phyloP scores from a whole-genome alignment of 2,888 invertebrate species.

The Augiades crinisus region DNA sequence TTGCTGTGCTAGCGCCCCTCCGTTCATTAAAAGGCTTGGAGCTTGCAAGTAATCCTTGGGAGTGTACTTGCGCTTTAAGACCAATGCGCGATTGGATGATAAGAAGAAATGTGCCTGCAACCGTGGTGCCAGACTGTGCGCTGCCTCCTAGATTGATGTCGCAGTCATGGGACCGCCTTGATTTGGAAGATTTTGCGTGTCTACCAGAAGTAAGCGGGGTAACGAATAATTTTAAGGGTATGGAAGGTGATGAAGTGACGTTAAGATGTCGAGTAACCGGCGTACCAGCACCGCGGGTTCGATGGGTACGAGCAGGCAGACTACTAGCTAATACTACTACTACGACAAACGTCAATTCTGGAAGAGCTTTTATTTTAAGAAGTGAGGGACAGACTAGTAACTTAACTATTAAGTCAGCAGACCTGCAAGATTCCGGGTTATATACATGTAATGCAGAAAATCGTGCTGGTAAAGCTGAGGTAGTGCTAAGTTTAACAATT shows the following conservation, averaged over 20 bases:
- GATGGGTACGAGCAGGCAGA: conserved; percentile 87
- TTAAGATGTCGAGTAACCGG: conserved; percentile 87
- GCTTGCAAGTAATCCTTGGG: conserved; percentile 90
- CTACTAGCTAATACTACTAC: conserved; percentile 84
- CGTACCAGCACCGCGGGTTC: conserved; percentile 86
- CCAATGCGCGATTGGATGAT: conserved; percentile 91
- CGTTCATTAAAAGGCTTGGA: conserved; percentile 88
- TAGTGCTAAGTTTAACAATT: conserved; percentile 87
- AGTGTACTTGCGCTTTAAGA: conserved; percentile 88
- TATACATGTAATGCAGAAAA: conserved; percentile 91
- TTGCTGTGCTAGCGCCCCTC: conserved; percentile 85
- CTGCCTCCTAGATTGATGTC: conserved; percentile 83
- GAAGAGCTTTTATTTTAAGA: conserved; percentile 84
- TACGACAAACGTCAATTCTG: conserved; percentile 64
- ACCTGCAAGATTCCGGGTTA: conserved; percentile 87
- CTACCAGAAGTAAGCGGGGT: conserved; percentile 85
- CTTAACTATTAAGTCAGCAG: conserved; percentile 87
- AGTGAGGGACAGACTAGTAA: conserved; percentile 86
- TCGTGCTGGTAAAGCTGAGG: conserved; percentile 88
- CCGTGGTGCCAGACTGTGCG: conserved; percentile 84
- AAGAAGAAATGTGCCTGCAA: conserved; percentile 87
- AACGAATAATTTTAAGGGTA: conserved; percentile 82
- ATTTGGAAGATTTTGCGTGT: conserved; percentile 91
- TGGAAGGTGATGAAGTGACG: conserved; percentile 88
- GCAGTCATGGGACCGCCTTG: conserved; percentile 88